These are phyloP conservation scores for Leptopilina myrica DNA, from an alignment of 2,888 invertebrate genomes.

Conservation along the genomic window DNA sequence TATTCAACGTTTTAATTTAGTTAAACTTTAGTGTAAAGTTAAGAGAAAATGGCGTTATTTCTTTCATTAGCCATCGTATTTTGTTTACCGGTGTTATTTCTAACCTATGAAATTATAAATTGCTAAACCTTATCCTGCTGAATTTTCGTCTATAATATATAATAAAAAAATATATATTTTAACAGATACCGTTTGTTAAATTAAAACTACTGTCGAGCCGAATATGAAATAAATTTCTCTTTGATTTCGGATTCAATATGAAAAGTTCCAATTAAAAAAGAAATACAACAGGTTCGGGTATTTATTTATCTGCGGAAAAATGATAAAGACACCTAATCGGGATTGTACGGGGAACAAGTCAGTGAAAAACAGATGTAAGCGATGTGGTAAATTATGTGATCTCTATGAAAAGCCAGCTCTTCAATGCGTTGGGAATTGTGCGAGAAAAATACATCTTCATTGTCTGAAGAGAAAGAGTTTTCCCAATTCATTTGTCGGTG, in stretches of 20 bases:
- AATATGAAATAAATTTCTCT: too few relatives aligned
- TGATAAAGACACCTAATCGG: conserved; percentile 4
- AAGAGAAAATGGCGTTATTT: background rate
- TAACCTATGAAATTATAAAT: background rate
- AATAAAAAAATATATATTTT: too few relatives aligned
- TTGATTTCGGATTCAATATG: too few relatives aligned
- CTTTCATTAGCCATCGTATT: background rate
- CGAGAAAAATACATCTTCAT: conserved; percentile 81
- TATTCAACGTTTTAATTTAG: too few relatives aligned
- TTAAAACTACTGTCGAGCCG: too few relatives aligned
- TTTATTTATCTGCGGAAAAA: background rate
- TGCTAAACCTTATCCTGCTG: background rate
- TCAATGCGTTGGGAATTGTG: conserved; percentile 80
- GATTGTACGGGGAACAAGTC: background rate
- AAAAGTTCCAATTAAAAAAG: background rate
- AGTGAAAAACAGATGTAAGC: conserved; percentile 78
- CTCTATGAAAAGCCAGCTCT: conserved; percentile 81
- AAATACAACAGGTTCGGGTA: background rate
- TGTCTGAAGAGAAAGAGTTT: conserved; percentile 84
- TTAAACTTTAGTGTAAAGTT: too few relatives aligned
- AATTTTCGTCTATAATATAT: too few relatives aligned
- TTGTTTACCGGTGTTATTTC: background rate
- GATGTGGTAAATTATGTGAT: conserved; percentile 79
- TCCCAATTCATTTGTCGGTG: conserved; percentile 85
- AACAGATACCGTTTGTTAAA: too few relatives aligned